A percentile compares a stretch with the other conserved stretches of the same genome.
phyloP scores from a whole-genome alignment of 2,797 vertebrate genomes.

The Bothrops alternatus region DNA sequence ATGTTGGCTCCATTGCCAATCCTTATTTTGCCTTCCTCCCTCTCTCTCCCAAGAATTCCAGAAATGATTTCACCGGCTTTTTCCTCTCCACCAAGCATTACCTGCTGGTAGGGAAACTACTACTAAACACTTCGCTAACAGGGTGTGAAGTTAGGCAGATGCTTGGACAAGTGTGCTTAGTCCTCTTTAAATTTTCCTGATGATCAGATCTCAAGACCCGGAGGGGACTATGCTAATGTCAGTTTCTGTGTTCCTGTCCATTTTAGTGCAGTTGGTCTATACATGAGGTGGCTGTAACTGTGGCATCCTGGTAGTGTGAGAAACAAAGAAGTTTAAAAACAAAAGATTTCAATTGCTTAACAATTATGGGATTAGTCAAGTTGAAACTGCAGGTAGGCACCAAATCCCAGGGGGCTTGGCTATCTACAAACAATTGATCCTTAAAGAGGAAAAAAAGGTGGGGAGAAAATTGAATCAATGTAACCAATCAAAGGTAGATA shows the following conservation, averaged over 20 bases:
- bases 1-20: background rate
- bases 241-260: background rate
- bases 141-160: background rate
- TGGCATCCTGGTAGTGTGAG: too few species aligned
- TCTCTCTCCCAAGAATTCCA: background rate
- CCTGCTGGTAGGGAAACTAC: background rate
- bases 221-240: background rate
- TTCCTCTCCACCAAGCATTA: background rate
- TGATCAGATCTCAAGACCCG: background rate
- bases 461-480: too few species aligned
- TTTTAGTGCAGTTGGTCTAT: conserved; percentile 44
- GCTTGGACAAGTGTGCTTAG: background rate
- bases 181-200: background rate
- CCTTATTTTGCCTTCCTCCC: background rate
- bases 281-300: conserved; percentile 49
- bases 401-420: too few species aligned
- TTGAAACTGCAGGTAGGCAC: too few species aligned
- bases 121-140: background rate
- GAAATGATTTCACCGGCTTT: background rate
- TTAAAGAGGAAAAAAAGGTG: too few species aligned
- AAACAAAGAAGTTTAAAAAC: too few species aligned
- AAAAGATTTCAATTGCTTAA: too few species aligned
- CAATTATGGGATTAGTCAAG: too few species aligned
- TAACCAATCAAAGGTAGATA: too few species aligned
- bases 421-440: too few species aligned